These are phyloP conservation scores for Rhinichthys klamathensis DNA, from an alignment of 2,113 vertebrate genomes.

Conservation along the genomic window DNA sequence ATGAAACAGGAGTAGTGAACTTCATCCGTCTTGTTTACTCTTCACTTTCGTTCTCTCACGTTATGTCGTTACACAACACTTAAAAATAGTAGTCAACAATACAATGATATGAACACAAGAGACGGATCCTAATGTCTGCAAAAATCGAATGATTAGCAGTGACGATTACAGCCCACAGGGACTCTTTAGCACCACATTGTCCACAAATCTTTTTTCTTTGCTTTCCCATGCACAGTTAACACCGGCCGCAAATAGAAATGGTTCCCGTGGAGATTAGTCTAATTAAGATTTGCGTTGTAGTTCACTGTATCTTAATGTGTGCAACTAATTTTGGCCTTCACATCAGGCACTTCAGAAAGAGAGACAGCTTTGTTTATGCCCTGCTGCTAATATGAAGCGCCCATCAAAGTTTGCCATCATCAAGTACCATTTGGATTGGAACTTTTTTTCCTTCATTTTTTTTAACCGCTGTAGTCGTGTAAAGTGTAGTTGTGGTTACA, in stretches of 20 bases:
- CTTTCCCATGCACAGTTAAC: not conserved
- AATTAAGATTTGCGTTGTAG: conserved; percentile 25
- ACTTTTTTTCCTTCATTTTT: not conserved
- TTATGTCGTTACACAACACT: too few species aligned
- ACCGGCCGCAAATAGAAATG: not conserved
- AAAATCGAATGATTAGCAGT: conserved; percentile 55
- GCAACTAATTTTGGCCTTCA: not conserved
- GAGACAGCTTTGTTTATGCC: not conserved
- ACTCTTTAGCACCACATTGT: conserved; percentile 38
- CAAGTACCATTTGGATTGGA: not conserved
- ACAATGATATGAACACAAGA: not conserved
- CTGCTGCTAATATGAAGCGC: not conserved
- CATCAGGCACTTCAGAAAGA: not conserved
- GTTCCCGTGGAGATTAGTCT: not conserved
- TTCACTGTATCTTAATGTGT: not conserved
- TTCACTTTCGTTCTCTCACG: too few species aligned
- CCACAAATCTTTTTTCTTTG: conserved; percentile 40
- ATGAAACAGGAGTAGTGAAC: too few species aligned
- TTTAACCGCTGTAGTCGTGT: too few species aligned
- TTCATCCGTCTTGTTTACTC: too few species aligned
- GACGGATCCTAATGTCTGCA: conserved; percentile 25
- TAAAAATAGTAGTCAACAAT: too few species aligned
- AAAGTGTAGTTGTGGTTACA: conserved; percentile 7
- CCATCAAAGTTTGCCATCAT: not conserved
- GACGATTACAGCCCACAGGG: conserved; percentile 46